Evolutionary conservation across 2,888 invertebrate genomes (phyloP), one percentile per base, ranked within the genome.

Genomic region (Drosophila cognata): DNA sequence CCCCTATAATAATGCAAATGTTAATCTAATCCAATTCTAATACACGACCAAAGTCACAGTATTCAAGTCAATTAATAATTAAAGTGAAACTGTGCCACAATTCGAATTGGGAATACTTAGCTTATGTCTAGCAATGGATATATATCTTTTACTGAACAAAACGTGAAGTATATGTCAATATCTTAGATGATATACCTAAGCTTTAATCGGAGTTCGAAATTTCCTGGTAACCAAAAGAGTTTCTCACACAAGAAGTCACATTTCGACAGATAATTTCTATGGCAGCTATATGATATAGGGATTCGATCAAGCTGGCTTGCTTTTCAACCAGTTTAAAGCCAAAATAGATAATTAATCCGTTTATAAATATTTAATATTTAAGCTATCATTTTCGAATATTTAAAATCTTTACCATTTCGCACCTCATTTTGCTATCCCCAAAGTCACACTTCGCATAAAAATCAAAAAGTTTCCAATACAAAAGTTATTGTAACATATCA

Each of bases 1-100:
- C 82, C 82, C 82, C 77, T 84, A 84, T 84, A 56, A 33, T 43
- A 67, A 52, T 66, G 74, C 71, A 78, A 88, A 83, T 83, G 81
- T 71, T 86, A 88, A 86, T 88, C 87, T 78, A 86, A 84, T 84
- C 84, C 65, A 72, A 73, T 68, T 71, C 78, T 76, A 67, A 74
- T 75, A 52, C 53, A 38, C 36, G 31, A 1, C 8, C 31, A n/a
- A 31, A 58, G 11, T 21, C 31, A 16, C 21, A 25, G 16, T 63
- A 43, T 57, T 57, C 18, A 18, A 35, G 29, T 18, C 36, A 35
- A 58, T 57, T 51, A 28, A 31, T 25, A 56, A 41, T 50, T 25
- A 41, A n/a, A 55, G 56, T 25, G 10, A 18, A 46, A n/a, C 50
- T 52, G 31, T 21, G 36, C 3, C 28, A 21, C 29, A 31, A 28